Evolutionary conservation across 1,140 invertebrate species (phyloP).

Genomic region (Aricia agestis): DNA sequence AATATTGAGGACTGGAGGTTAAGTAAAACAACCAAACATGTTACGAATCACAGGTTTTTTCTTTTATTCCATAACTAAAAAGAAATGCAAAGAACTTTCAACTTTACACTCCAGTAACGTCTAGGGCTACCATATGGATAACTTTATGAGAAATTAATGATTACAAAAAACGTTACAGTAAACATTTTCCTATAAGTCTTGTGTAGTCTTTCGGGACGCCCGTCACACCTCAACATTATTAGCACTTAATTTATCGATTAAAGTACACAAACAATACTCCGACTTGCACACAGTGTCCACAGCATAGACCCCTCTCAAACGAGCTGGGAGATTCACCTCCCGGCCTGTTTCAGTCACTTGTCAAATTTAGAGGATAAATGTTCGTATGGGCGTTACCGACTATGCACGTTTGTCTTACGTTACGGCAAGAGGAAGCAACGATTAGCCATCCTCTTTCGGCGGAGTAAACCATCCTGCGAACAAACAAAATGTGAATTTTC

Average conservation of each 20-base stretch:
- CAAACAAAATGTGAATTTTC: slow-evolving; percentile 16
- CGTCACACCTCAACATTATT: slow-evolving; percentile 54
- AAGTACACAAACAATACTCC: slow-evolving; percentile 52
- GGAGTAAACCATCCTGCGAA: slow-evolving; percentile 90
- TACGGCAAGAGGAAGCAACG: slow-evolving; percentile 30
- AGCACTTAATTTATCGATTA: slow-evolving; percentile 62
- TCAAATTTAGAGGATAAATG: slow-evolving; percentile 42
- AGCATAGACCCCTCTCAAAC: slow-evolving; percentile 31
- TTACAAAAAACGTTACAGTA: slow-evolving; percentile 75
- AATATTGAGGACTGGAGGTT: slow-evolving; percentile 9
- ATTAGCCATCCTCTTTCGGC: slow-evolving; percentile 91
- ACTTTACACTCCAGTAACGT: slow-evolving; percentile 70
- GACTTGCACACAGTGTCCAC: slow-evolving; percentile 40
- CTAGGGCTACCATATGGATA: slow-evolving; percentile 69
- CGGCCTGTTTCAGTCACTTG: slow-evolving; percentile 43
- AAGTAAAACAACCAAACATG: slow-evolving; percentile 34
- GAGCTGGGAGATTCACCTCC: slow-evolving; percentile 44
- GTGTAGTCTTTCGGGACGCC: slow-evolving; percentile 60
- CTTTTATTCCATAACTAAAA: slow-evolving; percentile 71
- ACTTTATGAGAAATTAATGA: slow-evolving; percentile 69
- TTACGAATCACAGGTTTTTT: slow-evolving; percentile 72
- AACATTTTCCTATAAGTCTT: slow-evolving; percentile 74
- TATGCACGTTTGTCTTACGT: slow-evolving; percentile 54
- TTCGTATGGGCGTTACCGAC: slow-evolving; percentile 45
- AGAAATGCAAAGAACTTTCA: slow-evolving; percentile 72